Evolutionary conservation across 2,113 vertebrate genomes (phyloP), one percentile per base, ranked within the genome.

Genomic region (Sceloporus tristichus): DNA sequence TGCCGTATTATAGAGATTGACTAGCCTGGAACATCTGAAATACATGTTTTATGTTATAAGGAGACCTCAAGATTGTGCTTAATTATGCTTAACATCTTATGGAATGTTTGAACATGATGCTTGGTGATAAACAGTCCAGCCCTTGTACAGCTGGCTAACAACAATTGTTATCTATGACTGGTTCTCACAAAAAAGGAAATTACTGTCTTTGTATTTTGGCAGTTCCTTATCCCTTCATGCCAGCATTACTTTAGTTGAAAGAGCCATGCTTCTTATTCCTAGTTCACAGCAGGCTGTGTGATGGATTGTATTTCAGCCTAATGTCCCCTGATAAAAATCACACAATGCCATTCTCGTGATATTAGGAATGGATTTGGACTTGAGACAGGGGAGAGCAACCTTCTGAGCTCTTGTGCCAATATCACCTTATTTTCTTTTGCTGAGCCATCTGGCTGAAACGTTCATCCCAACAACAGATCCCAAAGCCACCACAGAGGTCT

Each of bases 231-330:
- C 87, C 93, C 71, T 88, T 91, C 84, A 87, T 89, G 84, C 89
- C 90, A 92, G 92, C 92, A 40, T 87, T 85, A 27, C 62, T 0
- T 9, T 91, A 83, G 53, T 87, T 79, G 65, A 40, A 14, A 81
- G 38, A 91, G 88, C 84, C 86, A 62, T 19, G 4, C 29, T 76
- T 3, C 82, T 74, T 18, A 0, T 18, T 90, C 93, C 92, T 85
- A 81, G 0, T 94, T 91, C 89, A 87, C 94, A 90, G 94, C 84
- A 88, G 94, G 91, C 94, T 93, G 93, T 94, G 87, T 79, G 90
- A 14, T 62, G 90, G 85, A 85, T 92, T 81, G 40, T 92, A 85
- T 88, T 78, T 76, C 73, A 48, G 29, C 29, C 18, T 80, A 40
- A 11, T 40, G 1, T 70, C 7, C 1, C 87, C 79, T 82, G 56